phyloP scores from a whole-genome alignment of 1,140 invertebrate genomes.

The Plutomurus gul region DNA sequence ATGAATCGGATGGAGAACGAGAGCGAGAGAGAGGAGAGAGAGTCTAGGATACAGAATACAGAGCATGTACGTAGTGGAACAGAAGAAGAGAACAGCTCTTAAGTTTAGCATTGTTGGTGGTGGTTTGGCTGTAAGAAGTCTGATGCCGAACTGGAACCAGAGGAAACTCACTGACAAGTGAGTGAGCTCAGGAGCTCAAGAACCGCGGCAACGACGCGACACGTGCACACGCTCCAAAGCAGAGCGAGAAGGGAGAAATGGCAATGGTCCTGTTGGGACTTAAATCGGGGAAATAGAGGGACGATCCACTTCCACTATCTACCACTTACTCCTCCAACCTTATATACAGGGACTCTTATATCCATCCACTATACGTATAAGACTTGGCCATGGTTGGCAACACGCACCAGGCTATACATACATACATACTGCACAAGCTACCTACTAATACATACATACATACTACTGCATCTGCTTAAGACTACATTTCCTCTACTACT shows the following conservation, averaged over 20 bases:
- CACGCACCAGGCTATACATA: too few species aligned
- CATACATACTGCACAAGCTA: too few species aligned
- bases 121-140: background rate
- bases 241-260: slow-evolving; percentile 6
- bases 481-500: background rate
- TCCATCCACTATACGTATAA: slow-evolving; percentile 1
- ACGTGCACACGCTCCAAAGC: slow-evolving; percentile 10
- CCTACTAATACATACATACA: background rate
- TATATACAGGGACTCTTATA: too few species aligned
- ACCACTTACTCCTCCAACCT: background rate
- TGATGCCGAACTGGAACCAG: background rate
- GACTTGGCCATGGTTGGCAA: too few species aligned
- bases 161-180: too few species aligned
- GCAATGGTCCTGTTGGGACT: slow-evolving; percentile 21
- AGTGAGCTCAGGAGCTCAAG: background rate
- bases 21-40: background rate
- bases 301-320: background rate
- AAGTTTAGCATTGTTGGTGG: slow-evolving; percentile 2
- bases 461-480: background rate
- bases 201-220: background rate
- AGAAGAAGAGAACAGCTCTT: background rate
- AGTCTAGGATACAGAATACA: too few species aligned
- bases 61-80: too few species aligned
- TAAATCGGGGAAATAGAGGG: slow-evolving; percentile 21
- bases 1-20: background rate